These are phyloP conservation scores for Parotocinclus haroldoi DNA, from an alignment of 2,797 vertebrate species.

Conservation along the genomic window DNA sequence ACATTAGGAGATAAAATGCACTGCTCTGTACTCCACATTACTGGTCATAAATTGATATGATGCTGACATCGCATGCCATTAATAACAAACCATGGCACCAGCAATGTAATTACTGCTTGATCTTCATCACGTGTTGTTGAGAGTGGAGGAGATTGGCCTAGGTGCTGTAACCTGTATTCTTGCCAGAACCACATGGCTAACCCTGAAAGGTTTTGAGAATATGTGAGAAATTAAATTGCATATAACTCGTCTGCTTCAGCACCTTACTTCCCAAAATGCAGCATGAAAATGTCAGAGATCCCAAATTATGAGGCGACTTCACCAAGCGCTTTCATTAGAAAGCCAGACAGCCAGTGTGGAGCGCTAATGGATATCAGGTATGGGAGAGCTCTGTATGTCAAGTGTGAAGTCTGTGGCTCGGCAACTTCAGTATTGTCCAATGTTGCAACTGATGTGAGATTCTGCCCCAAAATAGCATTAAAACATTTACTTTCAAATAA, in stretches of 20 bases:
- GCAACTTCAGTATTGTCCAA: background rate
- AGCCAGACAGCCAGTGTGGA: background rate
- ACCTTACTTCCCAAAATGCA: conserved; percentile 15
- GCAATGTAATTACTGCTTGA: conserved; percentile 2
- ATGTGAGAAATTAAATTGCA: conserved; percentile 11
- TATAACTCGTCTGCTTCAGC: conserved; percentile 5
- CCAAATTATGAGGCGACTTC: background rate
- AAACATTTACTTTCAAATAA: no score
- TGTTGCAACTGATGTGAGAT: background rate
- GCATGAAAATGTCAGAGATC: conserved; percentile 21
- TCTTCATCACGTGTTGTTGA: conserved; percentile 1
- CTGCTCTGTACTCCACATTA: conserved; percentile 5
- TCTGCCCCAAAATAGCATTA: no score
- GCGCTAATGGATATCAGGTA: conserved; percentile 14
- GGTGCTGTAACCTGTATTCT: background rate
- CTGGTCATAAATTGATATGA: conserved; percentile 21
- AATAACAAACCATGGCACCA: conserved; percentile 19
- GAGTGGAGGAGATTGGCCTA: background rate
- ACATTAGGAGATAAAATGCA: conserved; percentile 13
- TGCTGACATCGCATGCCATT: conserved; percentile 14
- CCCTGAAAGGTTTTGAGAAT: conserved; percentile 15
- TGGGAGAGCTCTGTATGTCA: conserved; percentile 4
- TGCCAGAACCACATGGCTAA: background rate
- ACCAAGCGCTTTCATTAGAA: conserved; percentile 3
- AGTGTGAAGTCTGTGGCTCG: conserved; percentile 1